phyloP scores from a whole-genome alignment of 1,140 invertebrate genomes.

The Brevipalpus yothersi region DNA sequence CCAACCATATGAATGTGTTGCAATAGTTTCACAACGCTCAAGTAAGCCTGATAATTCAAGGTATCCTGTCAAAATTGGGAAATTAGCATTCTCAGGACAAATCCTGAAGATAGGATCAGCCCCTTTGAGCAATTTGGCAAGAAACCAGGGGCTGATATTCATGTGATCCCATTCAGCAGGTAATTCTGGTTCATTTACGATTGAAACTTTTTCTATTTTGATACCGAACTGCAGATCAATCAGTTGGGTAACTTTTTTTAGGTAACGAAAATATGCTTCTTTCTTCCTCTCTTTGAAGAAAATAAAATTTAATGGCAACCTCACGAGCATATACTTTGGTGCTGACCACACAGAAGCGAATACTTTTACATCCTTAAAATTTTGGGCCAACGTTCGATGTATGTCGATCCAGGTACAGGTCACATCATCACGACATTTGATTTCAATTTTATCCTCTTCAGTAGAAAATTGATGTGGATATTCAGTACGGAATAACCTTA shows the following conservation, averaged over 20 bases:
- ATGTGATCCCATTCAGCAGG: neutral
- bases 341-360: neutral
- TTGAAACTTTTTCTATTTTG: neutral
- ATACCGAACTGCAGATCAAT: neutral
- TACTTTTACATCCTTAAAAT: neutral
- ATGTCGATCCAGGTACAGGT: too few relatives aligned
- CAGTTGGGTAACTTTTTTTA: neutral
- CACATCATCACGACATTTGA: too few relatives aligned
- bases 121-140: neutral
- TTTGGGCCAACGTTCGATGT: too few relatives aligned
- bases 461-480: too few relatives aligned
- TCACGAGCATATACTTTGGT: neutral
- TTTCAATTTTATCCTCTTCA: too few relatives aligned
- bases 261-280: neutral
- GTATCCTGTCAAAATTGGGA: neutral
- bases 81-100: neutral
- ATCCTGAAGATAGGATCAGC: too few relatives aligned
- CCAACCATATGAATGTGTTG: too few relatives aligned
- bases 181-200: neutral
- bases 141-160: neutral
- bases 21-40: too few relatives aligned
- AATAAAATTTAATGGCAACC: too few relatives aligned
- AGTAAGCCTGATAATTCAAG: too few relatives aligned
- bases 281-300: too few relatives aligned
- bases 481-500: too few relatives aligned